These are phyloP conservation scores for Cenopis cana DNA, from an alignment of 2,888 invertebrate genomes.

Conservation along the genomic window DNA sequence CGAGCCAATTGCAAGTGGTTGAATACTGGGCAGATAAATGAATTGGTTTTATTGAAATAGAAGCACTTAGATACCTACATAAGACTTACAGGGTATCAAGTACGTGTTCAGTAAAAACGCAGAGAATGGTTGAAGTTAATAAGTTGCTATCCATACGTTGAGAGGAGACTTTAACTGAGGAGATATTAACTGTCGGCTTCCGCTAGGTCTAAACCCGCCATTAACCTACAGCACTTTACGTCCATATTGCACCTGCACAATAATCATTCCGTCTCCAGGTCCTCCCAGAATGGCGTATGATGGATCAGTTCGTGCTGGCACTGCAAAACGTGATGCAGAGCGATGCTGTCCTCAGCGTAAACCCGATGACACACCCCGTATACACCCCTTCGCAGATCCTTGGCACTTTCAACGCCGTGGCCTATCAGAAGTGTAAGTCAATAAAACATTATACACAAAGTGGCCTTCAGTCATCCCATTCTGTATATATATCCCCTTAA, in stretches of 20 bases:
- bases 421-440: slow-evolving; percentile 86
- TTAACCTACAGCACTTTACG: too few species aligned
- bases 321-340: slow-evolving; percentile 76
- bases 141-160: too few species aligned
- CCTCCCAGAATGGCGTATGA: slow-evolving; percentile 80
- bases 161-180: too few species aligned
- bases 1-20: slow-evolving; percentile 5
- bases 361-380: slow-evolving; percentile 83
- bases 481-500: neutral
- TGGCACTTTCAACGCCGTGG: slow-evolving; percentile 84
- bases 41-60: neutral
- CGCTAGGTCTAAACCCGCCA: too few species aligned
- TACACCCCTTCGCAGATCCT: slow-evolving; percentile 79
- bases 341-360: slow-evolving; percentile 76
- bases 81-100: too few species aligned
- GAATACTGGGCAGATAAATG: neutral
- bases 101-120: too few species aligned
- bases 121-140: too few species aligned
- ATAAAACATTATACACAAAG: too few species aligned
- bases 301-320: slow-evolving; percentile 82
- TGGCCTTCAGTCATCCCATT: neutral
- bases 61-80: neutral
- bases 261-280: slow-evolving; percentile 64
- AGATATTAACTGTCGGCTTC: too few species aligned
- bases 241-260: neutral